Percentiles rank a stretch among this genome's conserved stretches.
Conservation (phyloP, 2,888 invertebrate genomes). For the Lamellibrachia satsuma region DNA sequence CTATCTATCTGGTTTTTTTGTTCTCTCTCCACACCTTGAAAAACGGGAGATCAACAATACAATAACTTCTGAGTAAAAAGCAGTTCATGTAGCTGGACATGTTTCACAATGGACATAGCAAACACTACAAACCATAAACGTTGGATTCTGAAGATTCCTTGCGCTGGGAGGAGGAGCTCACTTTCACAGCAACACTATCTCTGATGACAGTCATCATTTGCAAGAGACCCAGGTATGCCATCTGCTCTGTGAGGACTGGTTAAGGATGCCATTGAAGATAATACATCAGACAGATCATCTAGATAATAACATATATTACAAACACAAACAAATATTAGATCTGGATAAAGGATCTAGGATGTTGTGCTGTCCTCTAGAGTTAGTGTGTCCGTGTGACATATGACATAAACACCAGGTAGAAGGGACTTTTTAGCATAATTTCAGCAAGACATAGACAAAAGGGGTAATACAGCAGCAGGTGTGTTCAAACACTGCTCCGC, state of each 20-base stretch:
- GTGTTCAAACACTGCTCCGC: no score
- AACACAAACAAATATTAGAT: no score
- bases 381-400: no score
- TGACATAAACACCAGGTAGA: no score
- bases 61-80: no score
- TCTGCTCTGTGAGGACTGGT: not conserved
- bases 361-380: no score
- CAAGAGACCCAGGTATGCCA: constrained; percentile 31
- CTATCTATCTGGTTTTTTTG: no score
- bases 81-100: not conserved
- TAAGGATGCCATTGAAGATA: not conserved
- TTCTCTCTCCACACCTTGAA: no score
- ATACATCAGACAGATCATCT: not conserved
- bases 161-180: not conserved
- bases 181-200: constrained; percentile 27
- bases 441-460: no score
- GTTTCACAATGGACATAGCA: not conserved
- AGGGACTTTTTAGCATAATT: no score
- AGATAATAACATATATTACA: not conserved
- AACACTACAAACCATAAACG: not conserved
- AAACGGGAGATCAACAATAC: no score
- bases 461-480: no score
- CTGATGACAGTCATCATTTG: constrained; percentile 30
- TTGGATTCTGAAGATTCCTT: not conserved
- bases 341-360: not conserved